Base-by-base conservation (phyloP, 2,113 vertebrate genomes). In the Calyptomena viridis region DNA sequence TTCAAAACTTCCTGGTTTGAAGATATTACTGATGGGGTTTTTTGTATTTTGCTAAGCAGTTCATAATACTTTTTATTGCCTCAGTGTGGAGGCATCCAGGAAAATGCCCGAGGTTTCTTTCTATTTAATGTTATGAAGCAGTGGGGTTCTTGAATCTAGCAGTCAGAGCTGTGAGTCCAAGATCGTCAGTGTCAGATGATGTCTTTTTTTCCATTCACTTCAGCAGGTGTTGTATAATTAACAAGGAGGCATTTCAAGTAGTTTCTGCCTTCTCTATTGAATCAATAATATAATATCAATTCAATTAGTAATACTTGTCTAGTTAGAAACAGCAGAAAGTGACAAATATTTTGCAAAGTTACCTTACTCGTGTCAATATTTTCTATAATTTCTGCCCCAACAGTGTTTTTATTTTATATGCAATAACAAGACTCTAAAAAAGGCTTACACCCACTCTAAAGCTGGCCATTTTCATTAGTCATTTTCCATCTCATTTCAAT, bases 381-480 rank as follows among this genome's bases (percentile, higher is more conserved):
- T 95, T 92, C 83, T 93, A 15, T 87, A 68, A 96, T 96, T 94
- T 96, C 88, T 95, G 60, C 73, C 90, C 42, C 83, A 73, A 30
- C 22, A 62, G 62, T 60, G 83, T 64, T 94, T 94, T 89, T 94
- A 91, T 92, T 96, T 93, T 84, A 75, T 58, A 76, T 68, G 72
- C 72, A 84, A 24, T 94, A 93, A 97, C 66, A 95, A 95, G 96
- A 96, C 73, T 78, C 40, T 75, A 47, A 80, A 84, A 94, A 71
- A 81, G 75, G 3, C 44, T 49, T 68, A 86, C 93, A 1, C 95
- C 95, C 88, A 95, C 92, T 92, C 79, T 71, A 95, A 96, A 96
- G 88, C 95, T 97, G 96, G 73, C 84, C 80, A 84, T 93, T 86
- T 86, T 79, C 47, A 68, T 95, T 95, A 96, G 94, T 95, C 92